A percentile compares a stretch with the other conserved stretches of the same genome.
Evolutionary conservation across 2,113 vertebrate species (phyloP).

Genomic region (Panthera leo): DNA sequence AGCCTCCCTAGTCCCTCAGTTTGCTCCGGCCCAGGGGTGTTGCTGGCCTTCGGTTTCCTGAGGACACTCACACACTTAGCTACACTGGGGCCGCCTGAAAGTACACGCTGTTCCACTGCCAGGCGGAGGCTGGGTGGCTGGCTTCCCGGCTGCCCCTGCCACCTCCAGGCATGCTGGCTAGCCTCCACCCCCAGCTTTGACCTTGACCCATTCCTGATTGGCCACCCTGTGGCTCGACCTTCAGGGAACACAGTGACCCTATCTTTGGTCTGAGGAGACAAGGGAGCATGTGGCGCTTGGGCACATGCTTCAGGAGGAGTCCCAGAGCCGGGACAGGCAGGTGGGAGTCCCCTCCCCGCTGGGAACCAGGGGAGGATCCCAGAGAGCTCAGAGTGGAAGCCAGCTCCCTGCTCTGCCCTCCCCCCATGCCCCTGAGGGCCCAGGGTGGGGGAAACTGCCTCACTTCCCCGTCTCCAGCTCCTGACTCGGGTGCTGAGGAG

Average conservation of each 20-base stretch:
- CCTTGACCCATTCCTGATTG: background rate
- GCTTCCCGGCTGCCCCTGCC: background rate
- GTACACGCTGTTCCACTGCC: background rate
- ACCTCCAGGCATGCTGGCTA: background rate
- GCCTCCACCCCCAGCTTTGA: background rate
- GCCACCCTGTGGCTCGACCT: background rate
- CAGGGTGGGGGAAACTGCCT: background rate
- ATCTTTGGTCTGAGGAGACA: background rate
- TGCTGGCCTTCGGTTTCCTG: background rate
- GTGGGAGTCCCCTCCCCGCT: background rate
- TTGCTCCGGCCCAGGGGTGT: background rate
- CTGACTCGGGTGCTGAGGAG: constrained; percentile 57
- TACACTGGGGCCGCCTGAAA: background rate
- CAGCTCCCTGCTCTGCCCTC: background rate
- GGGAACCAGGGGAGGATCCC: background rate
- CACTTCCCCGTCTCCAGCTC: constrained; percentile 67
- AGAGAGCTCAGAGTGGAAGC: background rate
- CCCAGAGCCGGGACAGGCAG: background rate
- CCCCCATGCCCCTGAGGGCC: background rate
- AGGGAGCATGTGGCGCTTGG: background rate
- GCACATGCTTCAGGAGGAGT: background rate
- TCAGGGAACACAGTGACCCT: background rate
- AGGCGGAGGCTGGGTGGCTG: background rate
- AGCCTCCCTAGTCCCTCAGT: background rate
- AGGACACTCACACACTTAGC: background rate